Evolutionary conservation across 2,113 vertebrate species (phyloP).

Genomic region (Microcebus murinus): DNA sequence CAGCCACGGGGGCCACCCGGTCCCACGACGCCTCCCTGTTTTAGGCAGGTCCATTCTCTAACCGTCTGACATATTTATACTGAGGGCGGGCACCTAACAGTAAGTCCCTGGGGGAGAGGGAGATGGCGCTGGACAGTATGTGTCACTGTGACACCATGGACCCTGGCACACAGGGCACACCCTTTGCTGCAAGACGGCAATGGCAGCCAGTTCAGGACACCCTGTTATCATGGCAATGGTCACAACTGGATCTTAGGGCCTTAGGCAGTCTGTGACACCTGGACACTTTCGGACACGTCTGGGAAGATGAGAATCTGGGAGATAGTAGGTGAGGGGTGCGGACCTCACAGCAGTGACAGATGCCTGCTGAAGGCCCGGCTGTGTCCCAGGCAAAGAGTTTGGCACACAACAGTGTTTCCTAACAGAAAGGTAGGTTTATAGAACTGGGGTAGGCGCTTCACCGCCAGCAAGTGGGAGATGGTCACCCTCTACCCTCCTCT

Average conservation of each 20-base stretch:
- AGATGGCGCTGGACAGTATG: not conserved
- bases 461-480: not conserved
- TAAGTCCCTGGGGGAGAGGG: not conserved
- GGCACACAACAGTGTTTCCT: constrained; percentile 67
- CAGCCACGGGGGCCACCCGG: not conserved
- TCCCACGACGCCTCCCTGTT: not conserved
- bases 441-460: not conserved
- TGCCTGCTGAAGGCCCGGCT: not conserved
- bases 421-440: constrained; percentile 23
- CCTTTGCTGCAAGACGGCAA: not conserved
- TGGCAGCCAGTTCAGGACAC: not conserved
- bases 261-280: not conserved
- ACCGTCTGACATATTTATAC: not conserved
- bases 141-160: not conserved
- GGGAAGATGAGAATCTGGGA: not conserved
- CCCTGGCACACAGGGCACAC: not conserved
- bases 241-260: not conserved
- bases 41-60: not conserved
- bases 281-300: not conserved
- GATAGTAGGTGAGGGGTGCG: not conserved
- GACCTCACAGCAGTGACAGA: not conserved
- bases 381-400: constrained; percentile 22
- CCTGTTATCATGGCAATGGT: not conserved
- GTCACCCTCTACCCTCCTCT: not conserved
- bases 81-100: not conserved